Evolutionary conservation across 2,888 invertebrate species (phyloP), one percentile per base, ranked within the genome.

Genomic region (Sarcophaga carnaria): DNA sequence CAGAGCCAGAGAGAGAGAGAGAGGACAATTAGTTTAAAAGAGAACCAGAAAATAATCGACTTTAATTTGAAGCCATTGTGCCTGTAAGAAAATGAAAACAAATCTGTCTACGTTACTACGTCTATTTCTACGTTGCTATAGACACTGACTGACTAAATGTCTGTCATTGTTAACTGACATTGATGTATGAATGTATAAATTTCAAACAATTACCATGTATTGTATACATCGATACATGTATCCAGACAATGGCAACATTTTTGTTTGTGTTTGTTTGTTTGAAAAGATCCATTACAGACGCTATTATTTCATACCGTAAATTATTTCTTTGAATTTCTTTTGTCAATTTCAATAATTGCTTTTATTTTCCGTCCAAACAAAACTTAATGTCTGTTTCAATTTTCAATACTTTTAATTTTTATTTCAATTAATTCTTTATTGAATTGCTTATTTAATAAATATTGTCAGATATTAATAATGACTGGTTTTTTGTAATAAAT

Each of bases 161-260:
- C 80, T 80, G 80, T 80, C 80, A 78, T 66, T 86, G 83, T 70
- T 66, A 79, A 84, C 59, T 87, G 87, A 79, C 87, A 87, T 84
- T 87, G 87, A 87, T 84, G 71, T 84, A 84, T 81, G 87, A 81
- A 84, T 76, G 75, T 66, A 74, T 77, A 60, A 79, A 64, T 59
- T 67, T 45, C 54, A 54, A 17, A 54, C 37, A 10, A 67, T 64
- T 27, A 45, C 12, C 22, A 77, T 49, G 59, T 10, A 37, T 37
- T 37, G 37, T 37, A 37, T 37, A 37, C 37, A 37, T 37, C 8
- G 25, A 75, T 49, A 54, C 66, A 76, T 67, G 54, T 66, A 76
- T 54, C 22, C 37, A 45, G 59, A 74, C 20, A 49, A 27, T 17
- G 17, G 17, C 22, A 47, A 62, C 59, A 67, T 54, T 54, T 14